Base-by-base conservation (phyloP, 2,113 vertebrate genomes). In the Corydoras maculifer region DNA sequence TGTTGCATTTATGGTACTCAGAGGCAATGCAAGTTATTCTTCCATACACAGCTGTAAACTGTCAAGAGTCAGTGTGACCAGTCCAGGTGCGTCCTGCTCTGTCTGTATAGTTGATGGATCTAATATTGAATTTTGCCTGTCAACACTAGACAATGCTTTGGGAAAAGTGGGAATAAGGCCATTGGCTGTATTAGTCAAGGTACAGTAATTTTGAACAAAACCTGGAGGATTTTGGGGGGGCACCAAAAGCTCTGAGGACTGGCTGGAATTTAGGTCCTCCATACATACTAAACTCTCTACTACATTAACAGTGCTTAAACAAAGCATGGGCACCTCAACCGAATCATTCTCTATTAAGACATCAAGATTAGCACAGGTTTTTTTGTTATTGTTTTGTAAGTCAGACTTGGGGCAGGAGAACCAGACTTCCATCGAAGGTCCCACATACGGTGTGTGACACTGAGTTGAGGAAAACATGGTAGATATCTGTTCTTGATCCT, bases 121-220 rank as follows among this genome's bases (percentile, higher is more conserved):
- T 35, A 53, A 14, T 59, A 15, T 58, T 10, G 8, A 30, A 51
- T 48, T 13, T 8, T 29, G 35, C 3, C 3, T 58, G 8, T 43
- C 35, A 43, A 50, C 11, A 31, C 13, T 50, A 58, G 12, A 25
- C 13, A 35, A 51, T 51, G 9, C 62, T 48, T 2, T 53, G 68
- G 11, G 31, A 57, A 74, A 59, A 25, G 67, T 74, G 18, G 72
- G 72, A 57, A 78, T 43, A 12, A 73, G 64, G 4, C 76, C 63
- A 53, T 10, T 4, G 14, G 59, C 31, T 14, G 71, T 68, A 43
- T 74, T 55, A 10, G 72, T 68, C 3, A 78, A 65, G 6, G 68
- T 74, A 30, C 72, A 78, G 48, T 78, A 78, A 65, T 64, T 70
- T 13, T 74, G 76, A 61, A 15, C 31, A n/a, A 62, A 74, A 25